Base-by-base conservation (phyloP, 2,797 vertebrate species). In the Nasua narica region DNA sequence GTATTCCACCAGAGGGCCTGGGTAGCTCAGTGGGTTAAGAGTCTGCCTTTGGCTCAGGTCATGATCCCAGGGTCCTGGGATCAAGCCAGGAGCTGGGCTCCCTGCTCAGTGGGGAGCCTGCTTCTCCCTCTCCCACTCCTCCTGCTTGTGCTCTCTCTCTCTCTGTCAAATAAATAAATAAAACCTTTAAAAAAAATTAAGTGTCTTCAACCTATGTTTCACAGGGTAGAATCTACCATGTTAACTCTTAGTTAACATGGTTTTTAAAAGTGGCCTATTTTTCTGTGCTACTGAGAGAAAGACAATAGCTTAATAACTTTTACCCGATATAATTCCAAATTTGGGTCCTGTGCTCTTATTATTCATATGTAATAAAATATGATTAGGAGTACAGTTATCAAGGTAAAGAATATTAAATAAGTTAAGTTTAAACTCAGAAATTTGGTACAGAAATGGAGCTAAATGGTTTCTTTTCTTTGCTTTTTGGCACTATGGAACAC, bases 211-310 rank as follows among this genome's bases (percentile, higher is more conserved):
- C 27, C 48, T 91, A 0, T 89, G 37, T 93, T 96, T 94, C 70
- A 60, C 27, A 89, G 43, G 81, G 40, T 91, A 83, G n/a, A 77
- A 25, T 81, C 40, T 18, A 40, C 79, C 35, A 87, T 60, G 56
- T 2, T 95, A 19, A 40, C 40, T 10, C 40, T 67, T 82, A 82
- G 3, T 52, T 92, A 92, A 65, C 9, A 60, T 95, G 54, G 43
- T 85, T 96, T 90, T 40, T 60, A 95, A 93, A 92, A 81, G 11
- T 94, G 46, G 7, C 29, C 29, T 88, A 35, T 18, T 97, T 96
- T 95, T 94, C 48, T 86, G 0, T 91, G 48, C 37, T 95, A 43
- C 15, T 67, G 23, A 85, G 15, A 88, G 23, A 87, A 85, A 87
- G 77, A 11, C 6, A 95, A 25, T 78, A 65, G 88, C 58, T 84